phyloP scores from a whole-genome alignment of 2,888 invertebrate species.

The Achlya flavicornis region DNA sequence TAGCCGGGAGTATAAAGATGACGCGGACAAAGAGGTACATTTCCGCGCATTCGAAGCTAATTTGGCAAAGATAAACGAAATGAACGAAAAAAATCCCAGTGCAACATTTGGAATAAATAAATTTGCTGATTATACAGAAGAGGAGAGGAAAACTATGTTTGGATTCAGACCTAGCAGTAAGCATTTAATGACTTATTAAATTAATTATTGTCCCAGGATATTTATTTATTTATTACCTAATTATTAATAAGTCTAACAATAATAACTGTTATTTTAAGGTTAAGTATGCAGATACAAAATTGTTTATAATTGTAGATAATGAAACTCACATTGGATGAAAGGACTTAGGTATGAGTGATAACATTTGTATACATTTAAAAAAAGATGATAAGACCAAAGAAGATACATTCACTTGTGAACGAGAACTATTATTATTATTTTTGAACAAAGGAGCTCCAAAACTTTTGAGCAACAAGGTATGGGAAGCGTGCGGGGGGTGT shows the following conservation, averaged over 20 bases:
- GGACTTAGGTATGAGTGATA: too few species aligned
- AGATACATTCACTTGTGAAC: neutral
- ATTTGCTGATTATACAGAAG: constrained; percentile 29
- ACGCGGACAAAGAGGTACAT: constrained; percentile 36
- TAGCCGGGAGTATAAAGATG: constrained; percentile 38
- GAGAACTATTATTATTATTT: neutral
- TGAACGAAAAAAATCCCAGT: constrained; percentile 14
- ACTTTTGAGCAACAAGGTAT: neutral
- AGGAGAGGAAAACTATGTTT: constrained; percentile 24
- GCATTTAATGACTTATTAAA: neutral
- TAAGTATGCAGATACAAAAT: too few species aligned
- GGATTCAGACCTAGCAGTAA: constrained; percentile 19
- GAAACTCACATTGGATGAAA: too few species aligned
- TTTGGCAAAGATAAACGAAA: constrained; percentile 16
- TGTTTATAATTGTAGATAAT: too few species aligned
- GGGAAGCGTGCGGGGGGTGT: neutral
- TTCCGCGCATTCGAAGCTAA: constrained; percentile 33
- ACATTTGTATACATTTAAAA: too few species aligned
- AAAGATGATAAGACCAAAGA: too few species aligned
- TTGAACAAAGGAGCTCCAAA: neutral
- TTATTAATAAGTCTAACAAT: too few species aligned
- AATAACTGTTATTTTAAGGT: neutral
- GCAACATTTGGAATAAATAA: constrained; percentile 29
- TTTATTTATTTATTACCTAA: too few species aligned
- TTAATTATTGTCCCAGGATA: too few species aligned